Percentiles rank a stretch among this genome's conserved stretches.
phyloP scores from a whole-genome alignment of 2,113 vertebrate species.

The Ondatra zibethicus region DNA sequence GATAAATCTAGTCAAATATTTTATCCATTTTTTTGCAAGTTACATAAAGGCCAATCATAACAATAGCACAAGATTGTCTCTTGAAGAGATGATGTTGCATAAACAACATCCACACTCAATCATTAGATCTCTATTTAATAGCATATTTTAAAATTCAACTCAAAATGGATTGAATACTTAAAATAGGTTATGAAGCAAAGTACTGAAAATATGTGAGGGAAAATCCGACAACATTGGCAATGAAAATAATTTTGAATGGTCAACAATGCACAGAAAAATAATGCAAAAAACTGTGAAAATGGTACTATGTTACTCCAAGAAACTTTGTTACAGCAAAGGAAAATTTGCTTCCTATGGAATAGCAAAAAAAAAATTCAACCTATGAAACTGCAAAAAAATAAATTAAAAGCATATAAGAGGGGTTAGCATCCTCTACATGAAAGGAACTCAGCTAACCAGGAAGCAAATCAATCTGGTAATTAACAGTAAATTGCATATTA shows the following conservation, averaged over 20 bases:
- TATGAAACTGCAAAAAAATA: neutral
- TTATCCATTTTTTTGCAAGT: neutral
- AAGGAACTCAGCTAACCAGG: neutral
- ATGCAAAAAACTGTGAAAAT: neutral
- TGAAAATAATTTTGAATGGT: neutral
- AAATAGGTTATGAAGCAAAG: neutral
- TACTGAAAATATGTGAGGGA: neutral
- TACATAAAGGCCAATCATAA: neutral
- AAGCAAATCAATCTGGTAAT: slow-evolving; percentile 8
- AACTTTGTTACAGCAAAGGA: neutral
- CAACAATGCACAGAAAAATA: neutral
- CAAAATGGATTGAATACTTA: neutral
- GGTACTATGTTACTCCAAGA: neutral
- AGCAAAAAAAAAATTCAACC: neutral
- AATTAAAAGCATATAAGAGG: neutral
- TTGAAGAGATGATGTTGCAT: neutral
- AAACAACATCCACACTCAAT: neutral
- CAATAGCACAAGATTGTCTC: neutral
- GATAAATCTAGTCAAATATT: neutral
- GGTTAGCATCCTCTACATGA: neutral
- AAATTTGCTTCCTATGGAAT: neutral
- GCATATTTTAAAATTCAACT: neutral
- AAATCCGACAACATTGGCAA: neutral
- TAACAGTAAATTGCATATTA: neutral
- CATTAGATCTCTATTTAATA: neutral